Evolutionary conservation across 35 echinoderm and acorn worm genomes (phyloP).

Genomic region (Acanthaster planci): DNA sequence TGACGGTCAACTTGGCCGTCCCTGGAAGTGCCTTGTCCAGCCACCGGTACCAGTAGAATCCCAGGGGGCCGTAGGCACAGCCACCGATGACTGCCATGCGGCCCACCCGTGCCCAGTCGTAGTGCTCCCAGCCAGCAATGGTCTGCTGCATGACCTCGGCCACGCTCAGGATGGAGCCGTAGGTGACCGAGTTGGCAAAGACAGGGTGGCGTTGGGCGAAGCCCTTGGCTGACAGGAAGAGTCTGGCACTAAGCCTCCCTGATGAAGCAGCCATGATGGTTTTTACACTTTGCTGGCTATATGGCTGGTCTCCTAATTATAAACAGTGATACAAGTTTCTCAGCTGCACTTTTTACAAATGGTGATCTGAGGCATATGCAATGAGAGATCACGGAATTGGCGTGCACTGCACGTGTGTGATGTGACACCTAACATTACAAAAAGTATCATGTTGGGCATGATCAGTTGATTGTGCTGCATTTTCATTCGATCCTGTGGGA

Average conservation of each 20-base stretch:
- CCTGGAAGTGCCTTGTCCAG: slow-evolving; percentile 37
- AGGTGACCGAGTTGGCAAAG: slow-evolving; percentile 40
- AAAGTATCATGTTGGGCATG: no score
- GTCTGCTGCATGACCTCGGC: slow-evolving; percentile 54
- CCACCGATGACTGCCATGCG: slow-evolving; percentile 28
- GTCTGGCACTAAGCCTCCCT: slow-evolving; percentile 7
- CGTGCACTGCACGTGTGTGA: no score
- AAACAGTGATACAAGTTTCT: no score
- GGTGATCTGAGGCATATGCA: no score
- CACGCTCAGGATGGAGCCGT: slow-evolving; percentile 21
- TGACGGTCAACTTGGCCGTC: not conserved
- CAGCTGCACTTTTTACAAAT: no score
- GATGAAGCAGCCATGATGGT: slow-evolving; percentile 20
- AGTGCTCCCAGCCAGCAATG: slow-evolving; percentile 6
- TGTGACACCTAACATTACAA: no score
- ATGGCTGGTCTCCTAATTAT: not conserved
- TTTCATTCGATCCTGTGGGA: no score
- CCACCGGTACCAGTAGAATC: slow-evolving; percentile 48
- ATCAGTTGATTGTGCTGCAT: no score
- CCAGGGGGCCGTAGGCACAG: slow-evolving; percentile 35
- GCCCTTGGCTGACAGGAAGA: not conserved
- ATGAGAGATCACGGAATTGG: no score
- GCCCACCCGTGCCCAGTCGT: slow-evolving; percentile 33
- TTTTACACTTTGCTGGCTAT: not conserved
- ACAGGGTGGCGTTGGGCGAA: slow-evolving; percentile 33